Evolutionary conservation across 2,113 vertebrate genomes (phyloP), one percentile per base, ranked within the genome.

Genomic region (Gymnarchus niloticus): DNA sequence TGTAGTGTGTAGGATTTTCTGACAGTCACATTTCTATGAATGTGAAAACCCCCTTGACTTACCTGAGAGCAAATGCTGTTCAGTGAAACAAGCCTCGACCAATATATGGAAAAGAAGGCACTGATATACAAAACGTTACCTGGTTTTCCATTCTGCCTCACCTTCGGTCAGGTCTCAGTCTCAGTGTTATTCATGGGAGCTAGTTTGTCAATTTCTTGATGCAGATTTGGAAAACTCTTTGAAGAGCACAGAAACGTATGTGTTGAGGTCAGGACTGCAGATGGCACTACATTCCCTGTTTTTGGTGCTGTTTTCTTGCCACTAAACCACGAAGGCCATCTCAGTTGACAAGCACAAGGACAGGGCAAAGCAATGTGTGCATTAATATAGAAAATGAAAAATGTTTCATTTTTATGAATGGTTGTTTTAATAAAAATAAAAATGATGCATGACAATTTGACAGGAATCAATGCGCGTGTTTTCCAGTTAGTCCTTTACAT

Each of bases 231-330:
- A n/a, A n/a, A n/a, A n/a, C n/a, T n/a, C n/a, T n/a, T n/a, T n/a
- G n/a, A n/a, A n/a, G n/a, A n/a, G n/a, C n/a, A n/a, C n/a, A n/a
- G 28, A n/a, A 6, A 73, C 14, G 65, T 41, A 33, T 5, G 1
- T 73, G 65, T 73, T 41, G 17, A 37, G 65, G 12, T 6, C 19
- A 19, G 3, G 17, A 28, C 65, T 73, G 33, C 65, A 73, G 65
- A 37, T 73, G 65, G 65, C 65, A 41, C 65, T 73, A 33, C 65
- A 41, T 73, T 73, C 65, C 65, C 41, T 73, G 65, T 69, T 73
- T 69, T 65, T 73, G 33, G 28, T 41, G 65, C 14, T 14, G 37
- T 73, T 73, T 73, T 41, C 65, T 37, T 37, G 33, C 5, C 14
- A 17, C 19, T 25, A 33, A 17, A 17, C 5, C 14, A 17, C 19